Conservation (phyloP, 2,888 invertebrate genomes). For the Platycheirus albimanus region DNA sequence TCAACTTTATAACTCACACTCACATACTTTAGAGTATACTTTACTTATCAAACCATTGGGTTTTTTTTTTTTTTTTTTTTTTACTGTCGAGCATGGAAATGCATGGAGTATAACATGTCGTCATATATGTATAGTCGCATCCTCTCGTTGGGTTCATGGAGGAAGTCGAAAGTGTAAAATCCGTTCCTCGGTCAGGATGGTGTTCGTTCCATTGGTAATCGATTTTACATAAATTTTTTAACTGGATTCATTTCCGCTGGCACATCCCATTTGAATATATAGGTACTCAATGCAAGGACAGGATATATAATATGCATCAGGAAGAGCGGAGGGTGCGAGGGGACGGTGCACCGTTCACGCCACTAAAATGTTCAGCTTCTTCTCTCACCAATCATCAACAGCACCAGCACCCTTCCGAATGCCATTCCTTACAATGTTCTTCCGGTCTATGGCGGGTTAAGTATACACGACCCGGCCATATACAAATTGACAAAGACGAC, state of each 20-base stretch:
- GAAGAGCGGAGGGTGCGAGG: not conserved
- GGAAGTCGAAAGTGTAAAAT: constrained; percentile 61
- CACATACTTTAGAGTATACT: no score
- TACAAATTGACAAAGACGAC: constrained; percentile 45
- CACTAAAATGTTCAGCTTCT: not conserved
- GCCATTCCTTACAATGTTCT: constrained; percentile 67
- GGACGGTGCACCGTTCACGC: no score
- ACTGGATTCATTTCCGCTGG: constrained; percentile 54
- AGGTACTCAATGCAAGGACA: not conserved
- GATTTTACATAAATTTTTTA: constrained; percentile 69
- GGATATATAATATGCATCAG: no score
- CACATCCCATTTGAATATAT: constrained; percentile 46
- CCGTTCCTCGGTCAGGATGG: constrained; percentile 42
- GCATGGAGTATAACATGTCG: constrained; percentile 46
- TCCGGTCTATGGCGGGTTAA: constrained; percentile 64
- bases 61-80: constrained; percentile 2
- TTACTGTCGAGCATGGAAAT: constrained; percentile 37
- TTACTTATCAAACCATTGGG: constrained; percentile 40
- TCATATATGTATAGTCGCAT: no score
- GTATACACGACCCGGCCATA: constrained; percentile 29
- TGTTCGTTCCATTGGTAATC: constrained; percentile 49
- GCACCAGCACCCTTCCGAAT: constrained; percentile 52
- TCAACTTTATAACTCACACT: no score
- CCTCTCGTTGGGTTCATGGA: constrained; percentile 1
- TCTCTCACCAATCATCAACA: constrained; percentile 50